Percentiles rank a stretch among this genome's conserved stretches.
phyloP scores from a whole-genome alignment of 2,888 invertebrate species.

The Thecophora atra region DNA sequence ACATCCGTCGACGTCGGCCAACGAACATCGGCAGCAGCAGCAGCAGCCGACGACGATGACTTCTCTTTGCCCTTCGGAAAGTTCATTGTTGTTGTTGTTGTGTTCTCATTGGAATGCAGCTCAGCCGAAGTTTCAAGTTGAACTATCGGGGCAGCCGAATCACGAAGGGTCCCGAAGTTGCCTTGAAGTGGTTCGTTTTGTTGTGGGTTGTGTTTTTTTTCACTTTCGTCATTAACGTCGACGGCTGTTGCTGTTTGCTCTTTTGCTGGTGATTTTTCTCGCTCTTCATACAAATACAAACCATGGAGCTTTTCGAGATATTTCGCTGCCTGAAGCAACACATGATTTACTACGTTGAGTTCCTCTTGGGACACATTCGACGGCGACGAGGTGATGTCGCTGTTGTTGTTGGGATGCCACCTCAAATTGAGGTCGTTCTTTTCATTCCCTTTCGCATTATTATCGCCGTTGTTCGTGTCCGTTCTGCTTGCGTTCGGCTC shows the following conservation, averaged over 20 bases:
- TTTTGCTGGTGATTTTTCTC: not conserved
- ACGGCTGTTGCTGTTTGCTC: slow-evolving; percentile 8
- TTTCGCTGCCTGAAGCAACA: slow-evolving; percentile 57
- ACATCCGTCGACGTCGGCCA: slow-evolving; percentile 47
- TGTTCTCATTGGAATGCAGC: not conserved
- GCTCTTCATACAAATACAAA: slow-evolving; percentile 42
- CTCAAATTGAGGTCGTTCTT: not conserved
- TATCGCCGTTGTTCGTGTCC: not conserved
- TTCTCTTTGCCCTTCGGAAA: not conserved
- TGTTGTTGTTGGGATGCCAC: not conserved
- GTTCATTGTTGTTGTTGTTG: too few species aligned
- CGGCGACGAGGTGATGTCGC: not conserved
- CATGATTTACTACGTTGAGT: slow-evolving; percentile 54
- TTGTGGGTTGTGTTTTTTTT: not conserved
- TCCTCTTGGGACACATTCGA: slow-evolving; percentile 39
- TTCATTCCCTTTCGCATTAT: not conserved
- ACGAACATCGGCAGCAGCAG: slow-evolving; percentile 33
- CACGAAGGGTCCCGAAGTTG: not conserved
- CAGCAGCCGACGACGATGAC: slow-evolving; percentile 11
- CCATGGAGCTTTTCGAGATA: slow-evolving; percentile 63
- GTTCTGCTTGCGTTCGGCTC: not conserved
- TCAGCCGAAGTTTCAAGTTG: slow-evolving; percentile 16
- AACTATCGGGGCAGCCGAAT: slow-evolving; percentile 8
- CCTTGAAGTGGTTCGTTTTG: not conserved
- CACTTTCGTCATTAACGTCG: not conserved